These are phyloP conservation scores for Aldabrachelys gigantea DNA, from an alignment of 2,113 vertebrate species.

Conservation along the genomic window DNA sequence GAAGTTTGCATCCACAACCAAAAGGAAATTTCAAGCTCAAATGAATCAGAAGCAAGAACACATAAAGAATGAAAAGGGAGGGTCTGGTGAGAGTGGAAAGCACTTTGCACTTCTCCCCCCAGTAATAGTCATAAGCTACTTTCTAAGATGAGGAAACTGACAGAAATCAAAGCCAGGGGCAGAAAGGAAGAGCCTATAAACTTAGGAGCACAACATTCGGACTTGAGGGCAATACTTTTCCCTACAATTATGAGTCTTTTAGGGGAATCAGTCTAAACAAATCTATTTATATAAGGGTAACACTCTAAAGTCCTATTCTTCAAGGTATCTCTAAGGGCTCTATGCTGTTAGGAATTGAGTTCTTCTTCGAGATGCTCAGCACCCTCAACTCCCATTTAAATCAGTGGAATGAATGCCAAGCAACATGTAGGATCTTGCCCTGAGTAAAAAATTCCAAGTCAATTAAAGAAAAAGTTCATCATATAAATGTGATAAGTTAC, in stretches of 20 bases:
- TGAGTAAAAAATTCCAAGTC: background rate
- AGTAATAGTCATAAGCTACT: background rate
- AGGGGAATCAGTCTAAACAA: background rate
- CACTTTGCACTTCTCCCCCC: accelerated
- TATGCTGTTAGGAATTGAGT: background rate
- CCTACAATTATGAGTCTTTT: background rate
- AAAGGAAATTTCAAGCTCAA: background rate
- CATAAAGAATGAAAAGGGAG: background rate
- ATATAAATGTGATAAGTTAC: background rate
- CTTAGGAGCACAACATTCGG: background rate
- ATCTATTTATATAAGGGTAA: background rate
- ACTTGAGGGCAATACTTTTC: background rate
- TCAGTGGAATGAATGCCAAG: background rate
- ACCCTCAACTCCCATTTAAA: background rate
- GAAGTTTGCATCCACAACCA: background rate
- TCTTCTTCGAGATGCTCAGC: background rate
- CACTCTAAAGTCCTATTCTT: background rate
- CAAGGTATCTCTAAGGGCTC: background rate
- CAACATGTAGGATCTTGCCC: background rate
- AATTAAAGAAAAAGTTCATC: background rate
- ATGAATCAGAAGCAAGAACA: background rate
- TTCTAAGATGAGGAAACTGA: background rate
- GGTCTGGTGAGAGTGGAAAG: background rate
- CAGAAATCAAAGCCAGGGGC: background rate
- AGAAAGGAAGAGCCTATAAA: background rate